Conservation (phyloP, 2,888 invertebrate genomes). For the Baccha elongata region DNA sequence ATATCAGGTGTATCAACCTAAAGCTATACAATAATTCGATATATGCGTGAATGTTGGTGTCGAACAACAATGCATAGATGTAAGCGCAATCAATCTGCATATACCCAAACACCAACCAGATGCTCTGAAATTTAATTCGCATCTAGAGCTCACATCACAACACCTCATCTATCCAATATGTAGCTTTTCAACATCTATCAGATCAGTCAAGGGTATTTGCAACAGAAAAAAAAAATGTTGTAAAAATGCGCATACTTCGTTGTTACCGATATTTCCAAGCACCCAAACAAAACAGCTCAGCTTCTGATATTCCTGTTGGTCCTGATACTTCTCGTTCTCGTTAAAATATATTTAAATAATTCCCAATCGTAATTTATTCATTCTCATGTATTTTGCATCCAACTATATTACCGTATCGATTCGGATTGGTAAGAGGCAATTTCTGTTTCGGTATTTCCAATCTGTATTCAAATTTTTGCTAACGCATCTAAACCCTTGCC, state of each 20-base stretch:
- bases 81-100: no score
- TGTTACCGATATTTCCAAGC: not conserved
- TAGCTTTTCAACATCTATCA: slow-evolving; percentile 1
- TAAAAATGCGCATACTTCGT: slow-evolving; percentile 6
- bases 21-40: no score
- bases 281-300: not conserved
- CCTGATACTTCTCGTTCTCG: not conserved
- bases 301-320: slow-evolving; percentile 5
- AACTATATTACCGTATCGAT: slow-evolving; percentile 21
- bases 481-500: not conserved
- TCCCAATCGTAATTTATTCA: no score
- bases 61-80: no score
- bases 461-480: no score
- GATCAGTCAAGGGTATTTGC: slow-evolving; percentile 1
- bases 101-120: no score
- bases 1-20: no score
- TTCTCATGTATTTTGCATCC: no score
- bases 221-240: not conserved
- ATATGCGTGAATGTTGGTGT: no score
- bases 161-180: slow-evolving; percentile 9
- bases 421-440: slow-evolving; percentile 11
- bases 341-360: no score
- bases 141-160: not conserved
- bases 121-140: no score
- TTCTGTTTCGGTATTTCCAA: not conserved